These are phyloP conservation scores for Danio rerio DNA, from an alignment of 2,113 vertebrate species.

Conservation along the genomic window GRCz12tu NC_133182.1:34256501-34257000, in stretches of 20 bases:
- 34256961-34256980: constrained; percentile 96
- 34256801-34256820: constrained; percentile 87
- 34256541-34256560: too few relatives aligned
- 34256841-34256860: constrained; percentile 94
- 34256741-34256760: constrained; percentile 95
- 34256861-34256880: constrained; percentile 96
- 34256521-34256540: too few relatives aligned
- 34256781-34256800: constrained; percentile 87
- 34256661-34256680: constrained; percentile 96
- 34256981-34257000: constrained; percentile 99
- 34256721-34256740: constrained; percentile 83
- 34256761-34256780: constrained; percentile 94
- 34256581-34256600: constrained; percentile 91
- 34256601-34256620: constrained; percentile 97
- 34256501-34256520: too few relatives aligned
- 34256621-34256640: constrained; percentile 98
- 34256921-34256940: constrained; percentile 88
- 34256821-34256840: constrained; percentile 97
- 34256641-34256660: constrained; percentile 95
- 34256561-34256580: constrained; percentile 74
- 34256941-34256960: constrained; percentile 76
- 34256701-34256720: constrained; percentile 78
- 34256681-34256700: constrained; percentile 95
- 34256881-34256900: constrained; percentile 94
- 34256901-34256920: constrained; percentile 93